Base-by-base conservation (phyloP, 2,113 vertebrate species). In the Carlito syrichta region DNA sequence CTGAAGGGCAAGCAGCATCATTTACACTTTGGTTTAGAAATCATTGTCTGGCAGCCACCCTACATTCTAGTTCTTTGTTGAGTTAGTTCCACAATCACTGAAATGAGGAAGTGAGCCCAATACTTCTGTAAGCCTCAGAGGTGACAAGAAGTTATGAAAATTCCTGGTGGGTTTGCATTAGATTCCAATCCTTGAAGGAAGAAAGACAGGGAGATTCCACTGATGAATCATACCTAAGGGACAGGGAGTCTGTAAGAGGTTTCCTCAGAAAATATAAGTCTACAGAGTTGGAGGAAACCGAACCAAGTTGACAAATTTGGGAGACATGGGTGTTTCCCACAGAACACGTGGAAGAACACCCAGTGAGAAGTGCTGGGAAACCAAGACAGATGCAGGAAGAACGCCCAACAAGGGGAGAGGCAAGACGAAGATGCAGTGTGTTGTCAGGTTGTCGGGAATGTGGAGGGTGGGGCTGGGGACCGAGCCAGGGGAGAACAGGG, bases 151-250 rank as follows among this genome's bases (percentile, higher is more conserved):
- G 60, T 95, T 94, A 95, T 86, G 81, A 95, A 96, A 97, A 97
- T 94, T 97, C 97, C 96, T 91, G 69, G 54, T 48, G 56, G 56
- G 45, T 62, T 91, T 86, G 69, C 10, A 25, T 50, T 76, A 79
- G 78, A 66, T 38, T 71, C 74, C 94, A 50, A 40, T 14, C 43
- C 5, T 76, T 32, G 35, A 76, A 56, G 45, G 74, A 94, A 95
- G 96, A 96, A 97, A 97, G 88, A 32, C 93, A 95, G 97, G 97
- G 97, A 95, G 93, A 97, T 98, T 97, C 97, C 97, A 93, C 9
- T 43, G 35, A 86, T 97, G 93, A 97, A 16, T 97, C 95, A 96
- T 32, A 69, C n/a, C 9, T 9, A 91, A 87, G 71, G 78, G 38
- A 88, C 85, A 86, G 63, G 58, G 81, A 84, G 45, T 45, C 54